A percentile compares a stretch with the other conserved stretches of the same genome.
phyloP scores from a whole-genome alignment of 2,113 vertebrate genomes.

The Aspidoscelis tigris region DNA sequence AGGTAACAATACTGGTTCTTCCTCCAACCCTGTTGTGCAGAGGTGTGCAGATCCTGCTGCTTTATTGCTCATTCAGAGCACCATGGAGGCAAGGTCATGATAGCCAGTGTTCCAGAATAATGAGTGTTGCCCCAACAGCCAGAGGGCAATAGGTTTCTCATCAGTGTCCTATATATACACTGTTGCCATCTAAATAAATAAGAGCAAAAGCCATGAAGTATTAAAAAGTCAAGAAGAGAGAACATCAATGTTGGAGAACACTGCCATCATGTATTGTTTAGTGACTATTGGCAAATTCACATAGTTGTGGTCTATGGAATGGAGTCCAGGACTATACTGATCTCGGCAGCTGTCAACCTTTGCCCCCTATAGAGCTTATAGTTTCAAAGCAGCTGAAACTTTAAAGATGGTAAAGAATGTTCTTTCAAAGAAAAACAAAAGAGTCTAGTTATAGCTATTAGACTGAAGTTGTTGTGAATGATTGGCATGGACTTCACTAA shows the following conservation, averaged over 20 bases:
- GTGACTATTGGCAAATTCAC: slow-evolving; percentile 36
- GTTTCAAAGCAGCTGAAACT: slow-evolving; percentile 53
- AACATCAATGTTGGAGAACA: not conserved
- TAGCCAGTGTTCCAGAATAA: no score
- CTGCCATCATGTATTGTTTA: slow-evolving; percentile 17
- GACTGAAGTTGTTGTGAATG: slow-evolving; percentile 44
- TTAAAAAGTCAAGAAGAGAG: not conserved
- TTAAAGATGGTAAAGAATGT: slow-evolving; percentile 24
- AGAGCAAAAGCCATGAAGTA: not conserved
- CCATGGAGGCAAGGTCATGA: no score
- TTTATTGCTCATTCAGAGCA: no score
- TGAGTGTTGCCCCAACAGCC: no score
- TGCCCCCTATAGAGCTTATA: slow-evolving; percentile 34
- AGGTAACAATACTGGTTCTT: no score
- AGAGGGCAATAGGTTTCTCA: no score
- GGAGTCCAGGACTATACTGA: slow-evolving; percentile 8
- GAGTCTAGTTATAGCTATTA: slow-evolving; percentile 38
- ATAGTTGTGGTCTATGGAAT: slow-evolving; percentile 22
- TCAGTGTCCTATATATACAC: no score
- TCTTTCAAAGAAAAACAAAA: slow-evolving; percentile 49
- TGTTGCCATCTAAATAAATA: no score
- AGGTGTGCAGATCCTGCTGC: no score
- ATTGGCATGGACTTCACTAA: slow-evolving; percentile 10
- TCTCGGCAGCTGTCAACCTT: slow-evolving; percentile 22
- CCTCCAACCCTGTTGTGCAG: no score